A percentile compares a stretch with the other conserved stretches of the same genome.
phyloP scores from a whole-genome alignment of 2,888 invertebrate species.

The Imbricaverruca yamaguchii region DNA sequence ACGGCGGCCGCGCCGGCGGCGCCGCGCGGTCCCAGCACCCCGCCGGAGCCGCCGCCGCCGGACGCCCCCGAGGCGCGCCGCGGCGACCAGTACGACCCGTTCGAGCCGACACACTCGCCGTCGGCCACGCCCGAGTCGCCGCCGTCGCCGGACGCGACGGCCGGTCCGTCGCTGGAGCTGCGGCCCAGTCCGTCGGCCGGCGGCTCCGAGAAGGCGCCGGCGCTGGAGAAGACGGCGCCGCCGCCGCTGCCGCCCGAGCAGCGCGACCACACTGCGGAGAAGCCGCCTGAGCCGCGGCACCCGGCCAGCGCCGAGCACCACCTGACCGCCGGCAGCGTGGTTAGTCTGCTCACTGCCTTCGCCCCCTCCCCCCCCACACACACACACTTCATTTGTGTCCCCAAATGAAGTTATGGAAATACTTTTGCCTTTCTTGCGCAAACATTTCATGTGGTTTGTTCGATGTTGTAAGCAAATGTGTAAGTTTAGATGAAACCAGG shows the following conservation, averaged over 20 bases:
- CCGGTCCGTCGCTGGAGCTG: background rate
- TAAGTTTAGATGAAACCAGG: no score
- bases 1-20: background rate
- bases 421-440: no score
- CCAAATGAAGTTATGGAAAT: no score
- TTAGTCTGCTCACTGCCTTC: background rate
- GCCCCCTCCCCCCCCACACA: background rate
- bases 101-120: conserved; percentile 78
- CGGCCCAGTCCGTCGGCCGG: no score
- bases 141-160: conserved; percentile 28
- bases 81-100: conserved; percentile 62
- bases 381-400: no score
- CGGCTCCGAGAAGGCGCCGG: no score
- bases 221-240: conserved; percentile 24
- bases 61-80: conserved; percentile 48
- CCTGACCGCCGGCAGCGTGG: background rate
- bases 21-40: conserved; percentile 19
- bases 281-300: background rate
- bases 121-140: conserved; percentile 44
- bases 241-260: conserved; percentile 28
- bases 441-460: no score
- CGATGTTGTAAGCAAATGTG: no score
- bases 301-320: background rate
- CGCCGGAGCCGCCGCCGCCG: conserved; percentile 25
- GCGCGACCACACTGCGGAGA: background rate